Conservation (phyloP, 2,888 invertebrate species). For the Thyatira batis region DNA sequence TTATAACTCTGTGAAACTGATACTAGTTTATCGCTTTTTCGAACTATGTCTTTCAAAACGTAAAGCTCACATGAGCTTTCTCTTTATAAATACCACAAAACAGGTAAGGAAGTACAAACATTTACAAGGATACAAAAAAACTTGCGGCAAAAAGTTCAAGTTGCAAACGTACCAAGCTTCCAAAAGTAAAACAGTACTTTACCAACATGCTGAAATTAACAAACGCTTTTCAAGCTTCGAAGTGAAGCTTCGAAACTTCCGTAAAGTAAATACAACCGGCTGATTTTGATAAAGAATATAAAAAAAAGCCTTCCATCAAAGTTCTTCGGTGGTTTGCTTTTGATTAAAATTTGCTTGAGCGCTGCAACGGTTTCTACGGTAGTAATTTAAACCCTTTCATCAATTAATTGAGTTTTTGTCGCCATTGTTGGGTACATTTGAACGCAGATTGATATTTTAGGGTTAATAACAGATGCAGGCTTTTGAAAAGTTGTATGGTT, state of each 20-base stretch:
- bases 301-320: background rate
- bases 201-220: background rate
- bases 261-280: background rate
- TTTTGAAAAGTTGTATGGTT: slow-evolving; percentile 26
- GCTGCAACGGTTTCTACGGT: slow-evolving; percentile 45
- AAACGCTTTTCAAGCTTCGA: background rate
- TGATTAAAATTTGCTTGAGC: slow-evolving; percentile 36
- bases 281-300: background rate
- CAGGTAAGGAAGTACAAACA: too few relatives aligned
- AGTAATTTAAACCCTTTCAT: slow-evolving; percentile 53
- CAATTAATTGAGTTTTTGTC: slow-evolving; percentile 61
- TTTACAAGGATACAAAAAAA: too few relatives aligned
- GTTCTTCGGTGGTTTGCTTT: background rate
- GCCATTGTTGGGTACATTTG: slow-evolving; percentile 21
- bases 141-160: background rate
- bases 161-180: background rate
- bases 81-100: too few relatives aligned
- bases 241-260: background rate
- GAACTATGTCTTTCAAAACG: too few relatives aligned
- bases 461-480: slow-evolving; percentile 29
- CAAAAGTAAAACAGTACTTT: background rate
- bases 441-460: slow-evolving; percentile 33
- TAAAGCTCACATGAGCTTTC: too few relatives aligned
- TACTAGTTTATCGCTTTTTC: too few relatives aligned
- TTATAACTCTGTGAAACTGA: too few relatives aligned